phyloP scores from a whole-genome alignment of 1,140 invertebrate species.

The Drosophila saltans region DNA sequence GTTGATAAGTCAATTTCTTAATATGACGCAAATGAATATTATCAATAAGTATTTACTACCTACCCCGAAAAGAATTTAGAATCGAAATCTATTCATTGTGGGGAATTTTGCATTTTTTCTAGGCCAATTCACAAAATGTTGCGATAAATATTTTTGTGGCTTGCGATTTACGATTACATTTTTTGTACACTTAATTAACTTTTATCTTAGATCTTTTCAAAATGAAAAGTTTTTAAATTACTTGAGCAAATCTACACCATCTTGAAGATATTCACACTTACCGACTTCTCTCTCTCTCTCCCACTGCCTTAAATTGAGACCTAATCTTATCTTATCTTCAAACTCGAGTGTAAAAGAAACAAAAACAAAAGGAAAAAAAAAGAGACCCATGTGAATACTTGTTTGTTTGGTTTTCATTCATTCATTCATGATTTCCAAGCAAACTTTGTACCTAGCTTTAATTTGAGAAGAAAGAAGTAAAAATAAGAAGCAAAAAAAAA shows the following conservation, averaged over 20 bases:
- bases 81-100: not conserved
- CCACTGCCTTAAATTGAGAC: not conserved
- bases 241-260: not conserved
- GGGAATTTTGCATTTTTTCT: not conserved
- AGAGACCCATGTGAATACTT: not conserved
- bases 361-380: not conserved
- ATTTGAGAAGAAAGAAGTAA: not conserved
- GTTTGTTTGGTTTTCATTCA: conserved; percentile 16
- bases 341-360: conserved; percentile 2
- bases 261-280: not conserved
- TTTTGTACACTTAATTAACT: not conserved
- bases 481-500: not conserved
- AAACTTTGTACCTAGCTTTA: conserved; percentile 9
- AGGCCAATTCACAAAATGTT: no score
- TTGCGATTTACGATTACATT: conserved; percentile 14
- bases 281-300: not conserved
- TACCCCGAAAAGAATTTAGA: no score
- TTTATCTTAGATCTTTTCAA: not conserved
- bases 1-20: not conserved
- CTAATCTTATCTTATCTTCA: conserved; percentile 16
- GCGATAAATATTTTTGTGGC: no score
- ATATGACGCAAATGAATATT: not conserved
- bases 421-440: conserved; percentile 14
- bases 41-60: not conserved
- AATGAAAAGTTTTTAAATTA: conserved; percentile 7